Percentiles rank a stretch among this genome's conserved stretches.
These are phyloP conservation scores for Tenualosa thibaudeaui DNA, from an alignment of 2,797 vertebrate species.

Conservation along the genomic window DNA sequence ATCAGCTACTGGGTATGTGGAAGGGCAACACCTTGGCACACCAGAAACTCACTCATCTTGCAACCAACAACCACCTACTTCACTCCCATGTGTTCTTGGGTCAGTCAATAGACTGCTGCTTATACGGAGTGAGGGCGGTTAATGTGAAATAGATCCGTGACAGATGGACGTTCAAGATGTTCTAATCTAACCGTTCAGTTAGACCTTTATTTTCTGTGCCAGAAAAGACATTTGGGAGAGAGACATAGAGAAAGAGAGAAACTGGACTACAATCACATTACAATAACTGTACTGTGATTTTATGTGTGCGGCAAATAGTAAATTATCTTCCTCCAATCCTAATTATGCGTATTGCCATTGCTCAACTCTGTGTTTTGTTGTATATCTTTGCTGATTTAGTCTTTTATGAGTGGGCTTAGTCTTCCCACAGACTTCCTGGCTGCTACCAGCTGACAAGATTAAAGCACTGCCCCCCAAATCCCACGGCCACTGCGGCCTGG, in stretches of 20 bases:
- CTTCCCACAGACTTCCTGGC: neutral
- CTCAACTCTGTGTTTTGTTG: neutral
- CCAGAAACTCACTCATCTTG: neutral
- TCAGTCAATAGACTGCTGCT: neutral
- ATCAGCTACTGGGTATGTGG: neutral
- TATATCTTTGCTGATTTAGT: neutral
- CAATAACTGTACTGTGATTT: neutral
- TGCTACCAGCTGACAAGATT: neutral
- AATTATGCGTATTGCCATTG: neutral
- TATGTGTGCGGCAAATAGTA: neutral
- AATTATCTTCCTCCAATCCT: neutral
- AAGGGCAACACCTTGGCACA: neutral
- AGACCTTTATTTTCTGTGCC: neutral
- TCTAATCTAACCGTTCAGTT: neutral
- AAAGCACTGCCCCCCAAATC: neutral
- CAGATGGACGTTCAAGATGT: neutral
- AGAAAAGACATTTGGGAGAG: neutral
- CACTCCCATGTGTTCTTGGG: neutral
- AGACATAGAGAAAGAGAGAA: neutral
- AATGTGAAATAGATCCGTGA: neutral
- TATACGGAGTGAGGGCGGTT: neutral
- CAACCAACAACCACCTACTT: neutral
- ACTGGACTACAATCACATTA: neutral
- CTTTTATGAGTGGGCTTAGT: too few relatives aligned
- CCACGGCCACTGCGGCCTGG: slow-evolving; percentile 2